Base-by-base conservation (phyloP, 2,888 invertebrate genomes). In the Eupithecia exiguata region DNA sequence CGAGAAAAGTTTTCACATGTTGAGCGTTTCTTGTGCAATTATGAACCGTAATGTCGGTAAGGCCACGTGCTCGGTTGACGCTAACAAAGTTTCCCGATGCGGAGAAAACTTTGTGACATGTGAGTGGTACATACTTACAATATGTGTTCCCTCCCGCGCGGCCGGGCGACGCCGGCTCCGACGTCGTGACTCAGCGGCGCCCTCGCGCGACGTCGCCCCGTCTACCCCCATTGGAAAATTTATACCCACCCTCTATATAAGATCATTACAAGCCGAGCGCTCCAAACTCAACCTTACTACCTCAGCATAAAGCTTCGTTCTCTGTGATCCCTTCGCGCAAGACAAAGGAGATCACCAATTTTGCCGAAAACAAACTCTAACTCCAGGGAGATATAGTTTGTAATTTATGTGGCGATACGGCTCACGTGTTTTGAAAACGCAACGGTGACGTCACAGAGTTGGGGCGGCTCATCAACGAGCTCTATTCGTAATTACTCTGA, bases 21-120 rank as follows among this genome's bases (percentile, higher is more conserved):
- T 85, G 86, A 84, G 77, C 86, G 81, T 69, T 71, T 74, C 79
- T 78, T 77, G 80, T 79, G 80, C 90, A 90, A 92, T 92, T 92
- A 91, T 89, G 87, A 90, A 89, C 78, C 78, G 75, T 88, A 87
- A 88, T 89, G 91, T 88, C 87, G 86, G 87, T 89, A 87, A 91
- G 92, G 91, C 94, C 94, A 94, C 94, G 94, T 94, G 94, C 91
- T 94, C 93, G 85, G 88, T 89, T 94, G 93, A 94, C 93, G 93
- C 91, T 94, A 93, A 93, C 94, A 94, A 94, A 94, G 94, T 94
- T 94, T 94, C 88, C 88, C 91, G 91, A 93, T 93, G 92, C 91
- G 91, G 91, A 92, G 93, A 92, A 93, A 94, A 94, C 93, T 94
- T 94, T 92, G 93, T 93, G 94, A 94, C 94, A 94, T 94, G 94